phyloP scores from a whole-genome alignment of 2,888 invertebrate species.

The Diarsia mendica region DNA sequence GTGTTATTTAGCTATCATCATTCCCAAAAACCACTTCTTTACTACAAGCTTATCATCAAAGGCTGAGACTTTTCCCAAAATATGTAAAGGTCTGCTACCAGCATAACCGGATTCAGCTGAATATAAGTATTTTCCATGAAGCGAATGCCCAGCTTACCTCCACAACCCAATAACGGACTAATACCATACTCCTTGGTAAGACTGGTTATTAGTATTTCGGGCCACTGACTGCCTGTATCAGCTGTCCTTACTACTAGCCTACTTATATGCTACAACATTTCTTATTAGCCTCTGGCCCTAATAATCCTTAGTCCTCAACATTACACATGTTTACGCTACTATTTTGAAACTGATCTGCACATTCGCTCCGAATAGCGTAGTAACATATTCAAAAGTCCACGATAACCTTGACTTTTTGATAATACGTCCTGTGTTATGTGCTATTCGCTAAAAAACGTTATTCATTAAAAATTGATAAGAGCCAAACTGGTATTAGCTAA shows the following conservation, averaged over 20 bases:
- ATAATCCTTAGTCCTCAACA: not conserved
- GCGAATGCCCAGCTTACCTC: no score
- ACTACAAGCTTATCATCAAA: not conserved
- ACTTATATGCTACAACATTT: not conserved
- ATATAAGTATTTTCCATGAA: no score
- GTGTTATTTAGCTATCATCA: not conserved
- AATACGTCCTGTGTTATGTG: constrained; percentile 32
- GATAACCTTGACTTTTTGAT: constrained; percentile 53
- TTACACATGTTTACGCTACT: not conserved
- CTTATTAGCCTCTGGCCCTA: not conserved
- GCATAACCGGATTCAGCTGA: no score
- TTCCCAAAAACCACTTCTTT: not conserved
- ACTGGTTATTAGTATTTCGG: no score
- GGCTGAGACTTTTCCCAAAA: no score
- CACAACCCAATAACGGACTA: no score
- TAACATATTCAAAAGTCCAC: constrained; percentile 18
- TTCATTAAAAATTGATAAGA: constrained; percentile 37
- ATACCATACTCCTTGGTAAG: no score
- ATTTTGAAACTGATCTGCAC: not conserved
- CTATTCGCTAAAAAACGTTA: constrained; percentile 23
- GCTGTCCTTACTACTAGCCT: not conserved
- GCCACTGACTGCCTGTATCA: no score
- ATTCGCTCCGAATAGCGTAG: not conserved
- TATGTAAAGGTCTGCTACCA: no score
- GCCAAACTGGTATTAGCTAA: constrained; percentile 32